These are phyloP conservation scores for Lasioglossum morio DNA, from an alignment of 2,888 invertebrate genomes.

Conservation along the genomic window DNA sequence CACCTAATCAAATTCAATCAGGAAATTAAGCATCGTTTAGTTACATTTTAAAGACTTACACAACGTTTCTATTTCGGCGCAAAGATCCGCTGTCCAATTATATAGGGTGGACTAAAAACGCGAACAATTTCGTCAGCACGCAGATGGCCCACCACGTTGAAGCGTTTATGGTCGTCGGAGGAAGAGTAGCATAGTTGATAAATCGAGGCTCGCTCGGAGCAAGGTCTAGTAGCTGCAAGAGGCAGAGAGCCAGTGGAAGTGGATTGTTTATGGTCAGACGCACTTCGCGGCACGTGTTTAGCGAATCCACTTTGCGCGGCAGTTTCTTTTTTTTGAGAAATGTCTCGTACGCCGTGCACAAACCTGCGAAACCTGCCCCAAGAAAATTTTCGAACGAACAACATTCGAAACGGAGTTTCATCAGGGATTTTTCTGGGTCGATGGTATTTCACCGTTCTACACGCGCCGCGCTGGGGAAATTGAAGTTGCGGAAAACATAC, in stretches of 20 bases:
- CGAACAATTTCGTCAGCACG: neutral
- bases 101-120: no score
- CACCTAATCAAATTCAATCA: no score
- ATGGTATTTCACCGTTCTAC: neutral
- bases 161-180: neutral
- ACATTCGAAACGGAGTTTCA: neutral
- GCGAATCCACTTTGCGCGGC: neutral
- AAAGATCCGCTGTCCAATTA: no score
- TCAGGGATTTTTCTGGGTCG: neutral
- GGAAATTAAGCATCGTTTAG: no score
- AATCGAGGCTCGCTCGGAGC: neutral
- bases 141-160: neutral
- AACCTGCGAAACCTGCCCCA: neutral
- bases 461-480: neutral
- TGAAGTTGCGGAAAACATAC: neutral
- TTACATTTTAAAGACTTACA: no score
- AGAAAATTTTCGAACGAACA: neutral
- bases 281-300: neutral
- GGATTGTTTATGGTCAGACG: slow-evolving; percentile 6
- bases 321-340: neutral
- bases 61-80: no score
- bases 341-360: neutral
- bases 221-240: neutral
- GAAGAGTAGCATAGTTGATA: neutral
- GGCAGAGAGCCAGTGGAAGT: neutral